These are phyloP conservation scores for Fringilla coelebs DNA, from an alignment of 2,797 vertebrate species.

Conservation along the genomic window DNA sequence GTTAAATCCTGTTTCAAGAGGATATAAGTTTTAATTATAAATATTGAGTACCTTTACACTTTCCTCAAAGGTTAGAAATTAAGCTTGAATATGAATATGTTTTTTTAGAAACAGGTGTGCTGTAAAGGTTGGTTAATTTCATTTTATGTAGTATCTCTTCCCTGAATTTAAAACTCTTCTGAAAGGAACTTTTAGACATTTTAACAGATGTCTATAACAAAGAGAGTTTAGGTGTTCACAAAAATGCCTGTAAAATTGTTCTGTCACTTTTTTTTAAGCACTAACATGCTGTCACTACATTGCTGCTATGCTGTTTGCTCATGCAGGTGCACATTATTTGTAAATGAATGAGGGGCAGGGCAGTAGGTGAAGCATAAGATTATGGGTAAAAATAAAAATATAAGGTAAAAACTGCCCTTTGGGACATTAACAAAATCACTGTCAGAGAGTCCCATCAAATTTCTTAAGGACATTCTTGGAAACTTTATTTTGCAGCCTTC, in stretches of 20 bases:
- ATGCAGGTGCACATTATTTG: not conserved
- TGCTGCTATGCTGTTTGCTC: not conserved
- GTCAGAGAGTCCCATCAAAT: not conserved
- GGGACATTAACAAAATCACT: not conserved
- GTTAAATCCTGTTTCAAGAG: not conserved
- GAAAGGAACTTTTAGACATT: not conserved
- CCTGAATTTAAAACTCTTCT: not conserved
- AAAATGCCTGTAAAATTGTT: not conserved
- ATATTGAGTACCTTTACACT: not conserved
- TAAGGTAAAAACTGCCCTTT: not conserved
- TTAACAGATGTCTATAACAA: not conserved
- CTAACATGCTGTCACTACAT: not conserved
- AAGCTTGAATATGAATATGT: not conserved
- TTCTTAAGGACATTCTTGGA: not conserved
- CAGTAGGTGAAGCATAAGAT: not conserved
- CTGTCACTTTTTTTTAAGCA: not conserved
- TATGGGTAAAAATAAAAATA: not conserved
- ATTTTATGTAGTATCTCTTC: not conserved
- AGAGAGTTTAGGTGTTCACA: not conserved
- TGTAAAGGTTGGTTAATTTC: not conserved
- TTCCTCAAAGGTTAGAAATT: not conserved
- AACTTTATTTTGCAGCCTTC: not conserved
- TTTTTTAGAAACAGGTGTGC: not conserved
- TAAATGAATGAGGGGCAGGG: not conserved
- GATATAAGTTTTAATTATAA: not conserved